Percentiles rank a stretch among this genome's conserved stretches.
Evolutionary conservation across 2,888 invertebrate species (phyloP).

Genomic region (Mechanitis mazaeus): DNA sequence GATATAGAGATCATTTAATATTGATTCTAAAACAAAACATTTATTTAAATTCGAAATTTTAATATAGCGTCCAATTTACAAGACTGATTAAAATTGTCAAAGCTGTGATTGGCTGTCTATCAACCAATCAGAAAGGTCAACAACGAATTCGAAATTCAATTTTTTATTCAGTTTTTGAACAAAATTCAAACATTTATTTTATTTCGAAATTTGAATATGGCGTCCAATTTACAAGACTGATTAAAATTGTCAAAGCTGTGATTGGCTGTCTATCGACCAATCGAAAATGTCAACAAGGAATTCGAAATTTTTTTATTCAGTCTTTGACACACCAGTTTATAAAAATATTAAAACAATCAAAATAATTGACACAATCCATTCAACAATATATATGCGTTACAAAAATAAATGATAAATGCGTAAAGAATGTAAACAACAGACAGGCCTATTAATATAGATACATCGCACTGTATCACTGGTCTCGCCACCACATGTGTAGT

Average conservation of each 20-base stretch:
- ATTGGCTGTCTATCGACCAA: neutral
- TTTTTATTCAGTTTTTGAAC: too few relatives aligned
- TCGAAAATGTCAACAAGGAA: too few relatives aligned
- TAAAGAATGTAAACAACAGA: neutral
- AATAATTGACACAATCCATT: neutral
- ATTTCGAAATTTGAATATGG: neutral
- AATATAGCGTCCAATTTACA: neutral
- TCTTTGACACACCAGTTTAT: too few relatives aligned
- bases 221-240: neutral
- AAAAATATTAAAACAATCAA: too few relatives aligned
- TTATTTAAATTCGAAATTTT: neutral
- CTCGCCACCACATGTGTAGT: conserved; percentile 57
- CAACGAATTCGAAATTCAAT: too few relatives aligned
- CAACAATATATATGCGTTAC: neutral
- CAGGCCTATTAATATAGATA: neutral
- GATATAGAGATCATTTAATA: too few relatives aligned
- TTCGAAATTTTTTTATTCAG: too few relatives aligned
- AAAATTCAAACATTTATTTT: neutral
- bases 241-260: neutral
- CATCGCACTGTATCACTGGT: conserved; percentile 24
- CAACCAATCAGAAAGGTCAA: too few relatives aligned
- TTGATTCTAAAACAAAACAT: neutral
- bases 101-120: neutral
- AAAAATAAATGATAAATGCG: neutral
- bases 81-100: neutral